Evolutionary conservation across 2,888 invertebrate species (phyloP).

Genomic region (Trichogramma dendrolimi): DNA sequence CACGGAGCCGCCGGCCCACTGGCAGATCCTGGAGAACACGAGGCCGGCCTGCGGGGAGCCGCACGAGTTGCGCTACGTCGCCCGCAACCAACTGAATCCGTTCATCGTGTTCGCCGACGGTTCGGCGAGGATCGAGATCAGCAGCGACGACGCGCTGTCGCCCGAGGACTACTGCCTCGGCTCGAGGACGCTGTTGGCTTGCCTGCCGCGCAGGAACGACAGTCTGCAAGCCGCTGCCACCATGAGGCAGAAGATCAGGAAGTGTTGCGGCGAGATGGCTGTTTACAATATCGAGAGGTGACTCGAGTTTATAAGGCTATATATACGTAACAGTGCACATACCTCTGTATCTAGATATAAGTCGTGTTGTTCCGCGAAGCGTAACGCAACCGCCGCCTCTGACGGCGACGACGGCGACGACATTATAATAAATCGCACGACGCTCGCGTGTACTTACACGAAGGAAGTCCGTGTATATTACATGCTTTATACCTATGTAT

Average conservation of each 20-base stretch:
- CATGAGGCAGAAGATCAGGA: slow-evolving; percentile 53
- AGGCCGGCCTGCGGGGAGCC: slow-evolving; percentile 49
- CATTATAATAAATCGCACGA: too few species aligned
- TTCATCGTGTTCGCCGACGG: slow-evolving; percentile 66
- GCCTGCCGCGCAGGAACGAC: slow-evolving; percentile 50
- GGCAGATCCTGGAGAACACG: slow-evolving; percentile 49
- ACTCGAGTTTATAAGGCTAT: too few species aligned
- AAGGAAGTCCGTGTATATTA: too few species aligned
- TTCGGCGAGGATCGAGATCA: slow-evolving; percentile 58
- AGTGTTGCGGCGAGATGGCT: slow-evolving; percentile 69
- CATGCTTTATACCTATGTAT: too few species aligned
- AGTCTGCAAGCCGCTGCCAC: slow-evolving; percentile 44
- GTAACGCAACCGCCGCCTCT: too few species aligned
- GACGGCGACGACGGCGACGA: too few species aligned
- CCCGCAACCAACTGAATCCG: slow-evolving; percentile 38
- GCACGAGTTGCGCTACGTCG: slow-evolving; percentile 44
- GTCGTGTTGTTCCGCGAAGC: too few species aligned
- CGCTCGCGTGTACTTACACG: too few species aligned
- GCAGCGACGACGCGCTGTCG: slow-evolving; percentile 51
- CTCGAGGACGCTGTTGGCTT: slow-evolving; percentile 62
- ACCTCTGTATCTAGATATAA: too few species aligned
- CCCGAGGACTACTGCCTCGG: slow-evolving; percentile 68
- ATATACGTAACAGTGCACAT: too few species aligned
- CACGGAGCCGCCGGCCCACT: slow-evolving; percentile 54
- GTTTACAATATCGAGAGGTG: slow-evolving; percentile 53